Conservation (phyloP, 2,888 invertebrate species). For the Opisthograptis luteolata region DNA sequence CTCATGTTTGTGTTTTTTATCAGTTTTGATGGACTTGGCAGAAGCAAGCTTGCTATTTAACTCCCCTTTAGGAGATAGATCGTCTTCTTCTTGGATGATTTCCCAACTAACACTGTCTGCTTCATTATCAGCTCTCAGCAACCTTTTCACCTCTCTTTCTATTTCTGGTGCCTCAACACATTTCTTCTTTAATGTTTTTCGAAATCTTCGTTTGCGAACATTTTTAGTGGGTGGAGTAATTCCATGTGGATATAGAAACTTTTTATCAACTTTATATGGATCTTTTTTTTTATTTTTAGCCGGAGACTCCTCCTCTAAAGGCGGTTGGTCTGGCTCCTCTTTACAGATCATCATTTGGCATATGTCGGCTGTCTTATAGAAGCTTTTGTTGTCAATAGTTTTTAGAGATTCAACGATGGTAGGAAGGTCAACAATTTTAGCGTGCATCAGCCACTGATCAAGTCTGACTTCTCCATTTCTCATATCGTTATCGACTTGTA, state of each 20-base stretch:
- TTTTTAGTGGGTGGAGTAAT: conserved; percentile 98
- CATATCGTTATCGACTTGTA: conserved; percentile 95
- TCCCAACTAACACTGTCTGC: conserved; percentile 95
- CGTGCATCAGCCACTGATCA: conserved; percentile 94
- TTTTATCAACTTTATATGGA: conserved; percentile 92
- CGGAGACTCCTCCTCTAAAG: conserved; percentile 91
- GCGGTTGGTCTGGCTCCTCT: conserved; percentile 92
- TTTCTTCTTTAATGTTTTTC: conserved; percentile 98
- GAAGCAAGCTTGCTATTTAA: conserved; percentile 9
- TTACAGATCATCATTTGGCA: conserved; percentile 96
- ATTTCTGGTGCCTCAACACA: conserved; percentile 98
- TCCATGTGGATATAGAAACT: conserved; percentile 97
- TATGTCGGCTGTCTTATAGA: conserved; percentile 98
- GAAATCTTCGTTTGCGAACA: conserved; percentile 94
- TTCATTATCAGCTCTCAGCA: conserved; percentile 96
- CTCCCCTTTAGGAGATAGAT: conserved; percentile 66
- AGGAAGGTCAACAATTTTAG: conserved; percentile 96
- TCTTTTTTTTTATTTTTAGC: conserved; percentile 93
- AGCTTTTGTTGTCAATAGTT: conserved; percentile 97
- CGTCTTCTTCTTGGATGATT: conserved; percentile 94
- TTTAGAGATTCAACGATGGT: conserved; percentile 96
- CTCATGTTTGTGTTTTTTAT: conserved; percentile 25
- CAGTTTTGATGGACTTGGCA: conserved; percentile 12
- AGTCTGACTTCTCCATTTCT: conserved; percentile 94
- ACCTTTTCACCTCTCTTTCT: conserved; percentile 97